Conservation (phyloP, 2,113 vertebrate genomes). For the Struthidea cinerea region DNA sequence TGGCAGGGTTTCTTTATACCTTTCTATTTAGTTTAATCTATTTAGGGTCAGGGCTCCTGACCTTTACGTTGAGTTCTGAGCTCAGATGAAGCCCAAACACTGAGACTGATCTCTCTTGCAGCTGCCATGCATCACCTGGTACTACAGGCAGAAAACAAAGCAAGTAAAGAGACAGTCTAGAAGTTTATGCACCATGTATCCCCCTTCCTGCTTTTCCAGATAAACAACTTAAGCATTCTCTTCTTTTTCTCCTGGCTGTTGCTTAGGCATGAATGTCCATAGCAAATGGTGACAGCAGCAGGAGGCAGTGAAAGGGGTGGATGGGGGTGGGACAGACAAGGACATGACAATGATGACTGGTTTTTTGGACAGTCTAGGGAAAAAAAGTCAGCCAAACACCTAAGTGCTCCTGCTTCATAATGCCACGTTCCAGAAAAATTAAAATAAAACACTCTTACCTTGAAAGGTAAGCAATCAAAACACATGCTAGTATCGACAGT, state of each 20-base stretch:
- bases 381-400: not conserved
- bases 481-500: not conserved
- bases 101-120: not conserved
- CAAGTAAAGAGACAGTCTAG: not conserved
- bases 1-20: not conserved
- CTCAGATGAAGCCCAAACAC: not conserved
- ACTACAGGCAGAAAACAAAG: not conserved
- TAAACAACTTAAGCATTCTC: not conserved
- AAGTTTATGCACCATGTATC: not conserved
- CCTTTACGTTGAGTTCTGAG: not conserved
- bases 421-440: not conserved
- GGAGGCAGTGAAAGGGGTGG: not conserved
- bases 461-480: not conserved
- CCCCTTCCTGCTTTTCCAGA: not conserved
- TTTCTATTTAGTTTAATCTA: conserved; percentile 1
- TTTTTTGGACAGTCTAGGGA: not conserved
- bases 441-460: not conserved
- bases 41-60: not conserved
- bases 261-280: not conserved
- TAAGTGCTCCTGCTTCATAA: not conserved
- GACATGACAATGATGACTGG: rapidly evolving
- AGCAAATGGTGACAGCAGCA: not conserved
- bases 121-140: not conserved
- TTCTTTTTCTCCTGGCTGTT: not conserved
- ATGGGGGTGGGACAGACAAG: not conserved